A percentile compares a stretch with the other conserved stretches of the same genome.
phyloP scores from a whole-genome alignment of 30 jellyfish, hydroid and myxozoan genomes.

The Turritopsis rubra region DNA sequence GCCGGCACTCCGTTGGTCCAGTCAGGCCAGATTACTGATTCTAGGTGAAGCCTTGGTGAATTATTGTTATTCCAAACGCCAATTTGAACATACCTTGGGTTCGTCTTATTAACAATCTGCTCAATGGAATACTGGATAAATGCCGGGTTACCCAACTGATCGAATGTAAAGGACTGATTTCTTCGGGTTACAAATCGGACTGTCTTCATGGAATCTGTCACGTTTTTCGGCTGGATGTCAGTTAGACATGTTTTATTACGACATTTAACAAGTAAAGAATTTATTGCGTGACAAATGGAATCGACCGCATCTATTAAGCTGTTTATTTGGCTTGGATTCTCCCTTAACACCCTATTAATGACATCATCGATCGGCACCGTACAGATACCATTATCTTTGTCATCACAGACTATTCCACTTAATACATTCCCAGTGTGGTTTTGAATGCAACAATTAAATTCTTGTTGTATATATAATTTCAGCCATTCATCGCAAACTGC shows the following conservation, averaged over 20 bases:
- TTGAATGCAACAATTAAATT: conserved; percentile 23
- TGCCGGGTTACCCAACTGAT: conserved; percentile 53
- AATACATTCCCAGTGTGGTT: background rate
- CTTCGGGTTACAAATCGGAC: conserved; percentile 46
- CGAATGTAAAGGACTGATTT: conserved; percentile 46
- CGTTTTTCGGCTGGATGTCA: conserved; percentile 4
- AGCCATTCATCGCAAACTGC: conserved; percentile 75
- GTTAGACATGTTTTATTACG: background rate
- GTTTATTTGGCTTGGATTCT: conserved; percentile 27
- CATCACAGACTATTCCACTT: background rate
- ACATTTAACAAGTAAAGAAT: background rate
- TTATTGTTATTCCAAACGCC: conserved; percentile 51
- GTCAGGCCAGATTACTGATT: conserved; percentile 50
- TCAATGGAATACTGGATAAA: conserved; percentile 59
- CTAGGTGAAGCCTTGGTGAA: conserved; percentile 20
- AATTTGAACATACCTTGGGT: conserved; percentile 25
- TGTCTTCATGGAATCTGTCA: conserved; percentile 29
- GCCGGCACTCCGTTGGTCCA: conserved; percentile 28
- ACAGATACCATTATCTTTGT: background rate
- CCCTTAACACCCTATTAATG: background rate
- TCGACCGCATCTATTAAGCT: conserved; percentile 31
- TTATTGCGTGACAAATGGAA: conserved; percentile 14
- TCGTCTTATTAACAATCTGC: conserved; percentile 44
- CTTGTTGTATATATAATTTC: conserved; percentile 18
- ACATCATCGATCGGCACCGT: conserved; percentile 1